phyloP scores from a whole-genome alignment of 1,140 invertebrate species.

The Drosophila gunungcola region DNA sequence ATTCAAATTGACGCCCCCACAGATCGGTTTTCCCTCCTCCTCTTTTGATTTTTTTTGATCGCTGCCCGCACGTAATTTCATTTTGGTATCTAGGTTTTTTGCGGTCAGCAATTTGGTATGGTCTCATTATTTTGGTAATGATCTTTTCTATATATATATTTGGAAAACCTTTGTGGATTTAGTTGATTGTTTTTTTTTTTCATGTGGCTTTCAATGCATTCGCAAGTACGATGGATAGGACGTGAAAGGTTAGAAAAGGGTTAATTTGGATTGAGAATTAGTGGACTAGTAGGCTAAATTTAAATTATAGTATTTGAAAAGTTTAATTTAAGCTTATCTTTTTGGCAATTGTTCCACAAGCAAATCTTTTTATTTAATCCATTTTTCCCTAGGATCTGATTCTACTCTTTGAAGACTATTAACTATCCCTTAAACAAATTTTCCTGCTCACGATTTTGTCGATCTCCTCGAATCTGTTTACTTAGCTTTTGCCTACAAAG shows the following conservation, averaged over 20 bases:
- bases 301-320: too few relatives aligned
- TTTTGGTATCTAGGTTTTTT: constrained; percentile 47
- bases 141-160: constrained; percentile 52
- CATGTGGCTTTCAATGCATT: background rate
- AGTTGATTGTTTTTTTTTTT: constrained; percentile 14
- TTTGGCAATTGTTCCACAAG: background rate
- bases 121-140: constrained; percentile 71
- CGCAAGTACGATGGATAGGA: background rate
- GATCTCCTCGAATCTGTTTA: constrained; percentile 15
- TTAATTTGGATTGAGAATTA: constrained; percentile 17
- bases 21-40: constrained; percentile 20
- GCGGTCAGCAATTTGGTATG: constrained; percentile 62
- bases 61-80: constrained; percentile 42
- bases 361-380: background rate
- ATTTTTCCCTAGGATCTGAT: background rate
- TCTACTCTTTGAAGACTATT: constrained; percentile 1
- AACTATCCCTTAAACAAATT: constrained; percentile 10
- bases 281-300: background rate
- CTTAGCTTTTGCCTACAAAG: constrained; percentile 12
- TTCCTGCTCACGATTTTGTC: constrained; percentile 2
- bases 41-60: constrained; percentile 18
- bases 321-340: too few relatives aligned
- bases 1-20: constrained; percentile 52
- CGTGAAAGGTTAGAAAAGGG: constrained; percentile 24
- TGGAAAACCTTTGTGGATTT: constrained; percentile 32